Percentiles rank a stretch among this genome's conserved stretches.
phyloP scores from a whole-genome alignment of 2,113 vertebrate species.

The Catharus fuscescens region DNA sequence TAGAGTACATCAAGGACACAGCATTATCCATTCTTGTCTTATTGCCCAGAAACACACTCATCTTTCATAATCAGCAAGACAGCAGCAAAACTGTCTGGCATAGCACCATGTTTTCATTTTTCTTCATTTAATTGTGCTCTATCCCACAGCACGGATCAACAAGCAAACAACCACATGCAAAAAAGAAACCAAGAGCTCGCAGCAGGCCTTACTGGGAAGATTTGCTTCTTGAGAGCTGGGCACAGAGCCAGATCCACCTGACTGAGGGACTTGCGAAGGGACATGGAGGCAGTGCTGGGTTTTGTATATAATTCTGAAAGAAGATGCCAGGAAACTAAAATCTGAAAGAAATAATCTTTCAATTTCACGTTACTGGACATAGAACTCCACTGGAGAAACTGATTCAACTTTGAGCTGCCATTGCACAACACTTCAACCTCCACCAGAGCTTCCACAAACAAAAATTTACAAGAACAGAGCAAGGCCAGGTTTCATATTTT shows the following conservation, averaged over 20 bases:
- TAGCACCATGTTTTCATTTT: constrained; percentile 43
- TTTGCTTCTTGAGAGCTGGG: neutral
- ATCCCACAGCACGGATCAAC: neutral
- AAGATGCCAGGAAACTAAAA: neutral
- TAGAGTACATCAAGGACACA: neutral
- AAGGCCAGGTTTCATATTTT: constrained; percentile 35
- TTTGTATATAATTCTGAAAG: neutral
- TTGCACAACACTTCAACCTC: constrained; percentile 44
- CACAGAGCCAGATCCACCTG: neutral
- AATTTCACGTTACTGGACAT: constrained; percentile 60
- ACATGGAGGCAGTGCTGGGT: neutral
- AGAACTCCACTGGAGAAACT: constrained; percentile 63
- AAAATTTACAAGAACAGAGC: constrained; percentile 50
- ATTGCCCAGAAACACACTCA: constrained; percentile 52
- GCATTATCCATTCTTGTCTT: constrained; percentile 18
- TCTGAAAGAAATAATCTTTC: constrained; percentile 55
- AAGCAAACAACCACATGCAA: constrained; percentile 14
- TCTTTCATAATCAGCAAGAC: constrained; percentile 60
- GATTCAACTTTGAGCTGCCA: constrained; percentile 22
- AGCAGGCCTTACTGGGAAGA: neutral
- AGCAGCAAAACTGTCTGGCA: constrained; percentile 49
- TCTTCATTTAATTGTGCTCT: constrained; percentile 48
- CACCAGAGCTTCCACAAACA: constrained; percentile 24
- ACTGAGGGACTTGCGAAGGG: neutral
- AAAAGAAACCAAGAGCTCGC: constrained; percentile 20